A percentile compares a stretch with the other conserved stretches of the same genome.
phyloP scores from a whole-genome alignment of 23 tunicate species.

The Halocynthia roretzi region DNA sequence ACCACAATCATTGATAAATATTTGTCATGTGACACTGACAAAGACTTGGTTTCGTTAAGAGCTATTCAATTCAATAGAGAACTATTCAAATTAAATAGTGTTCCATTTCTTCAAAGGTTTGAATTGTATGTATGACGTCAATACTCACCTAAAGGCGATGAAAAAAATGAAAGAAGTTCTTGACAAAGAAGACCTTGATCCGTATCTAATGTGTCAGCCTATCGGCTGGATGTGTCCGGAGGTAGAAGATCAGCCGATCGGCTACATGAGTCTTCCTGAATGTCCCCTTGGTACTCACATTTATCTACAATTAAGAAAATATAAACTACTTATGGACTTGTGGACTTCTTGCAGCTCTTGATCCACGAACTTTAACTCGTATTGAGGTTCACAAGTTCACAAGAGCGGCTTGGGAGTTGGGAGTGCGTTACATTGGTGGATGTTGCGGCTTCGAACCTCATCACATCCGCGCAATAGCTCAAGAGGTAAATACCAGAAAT shows the following conservation, averaged over 20 bases:
- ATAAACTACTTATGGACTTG: not conserved
- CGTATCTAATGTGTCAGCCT: constrained; percentile 83
- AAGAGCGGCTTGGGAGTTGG: constrained; percentile 74
- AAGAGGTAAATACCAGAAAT: constrained; percentile 44
- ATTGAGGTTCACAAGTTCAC: constrained; percentile 77
- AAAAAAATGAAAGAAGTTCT: constrained; percentile 61
- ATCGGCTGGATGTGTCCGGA: constrained; percentile 88
- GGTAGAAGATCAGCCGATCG: constrained; percentile 43
- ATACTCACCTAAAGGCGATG: constrained; percentile 48
- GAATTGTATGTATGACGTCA: constrained; percentile 68
- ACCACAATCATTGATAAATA: no score
- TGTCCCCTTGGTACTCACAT: constrained; percentile 38
- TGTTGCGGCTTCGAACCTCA: constrained; percentile 97
- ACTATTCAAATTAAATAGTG: no score
- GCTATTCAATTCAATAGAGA: no score
- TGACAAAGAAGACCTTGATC: constrained; percentile 52
- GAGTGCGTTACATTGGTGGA: constrained; percentile 88
- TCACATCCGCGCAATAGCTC: constrained; percentile 78
- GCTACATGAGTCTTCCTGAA: constrained; percentile 64
- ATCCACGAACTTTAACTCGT: constrained; percentile 57
- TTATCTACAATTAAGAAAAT: not conserved
- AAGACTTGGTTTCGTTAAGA: no score
- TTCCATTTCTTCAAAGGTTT: constrained; percentile 24
- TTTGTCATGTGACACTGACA: no score
- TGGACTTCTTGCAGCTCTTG: constrained; percentile 36